These are phyloP conservation scores for Altica lythri DNA, from an alignment of 2,888 invertebrate genomes.

Conservation along the genomic window DNA sequence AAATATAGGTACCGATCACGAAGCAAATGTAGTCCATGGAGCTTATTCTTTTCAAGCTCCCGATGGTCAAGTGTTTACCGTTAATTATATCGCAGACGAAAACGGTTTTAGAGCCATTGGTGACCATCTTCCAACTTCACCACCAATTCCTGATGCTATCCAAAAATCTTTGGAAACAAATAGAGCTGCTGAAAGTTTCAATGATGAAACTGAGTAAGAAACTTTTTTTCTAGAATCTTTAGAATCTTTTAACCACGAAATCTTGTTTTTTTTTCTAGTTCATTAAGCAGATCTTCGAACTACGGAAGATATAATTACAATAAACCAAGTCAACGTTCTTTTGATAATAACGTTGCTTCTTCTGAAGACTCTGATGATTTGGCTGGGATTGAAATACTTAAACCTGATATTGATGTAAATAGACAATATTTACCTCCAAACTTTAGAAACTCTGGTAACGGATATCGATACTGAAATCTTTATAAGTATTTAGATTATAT, in stretches of 20 bases:
- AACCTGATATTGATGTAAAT: not conserved
- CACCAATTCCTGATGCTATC: slow-evolving; percentile 34
- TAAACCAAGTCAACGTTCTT: not conserved
- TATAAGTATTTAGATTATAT: no score
- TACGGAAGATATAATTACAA: not conserved
- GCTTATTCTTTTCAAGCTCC: slow-evolving; percentile 59
- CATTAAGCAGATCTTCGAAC: not conserved
- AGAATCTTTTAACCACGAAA: not conserved
- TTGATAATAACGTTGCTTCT: not conserved
- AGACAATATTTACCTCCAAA: slow-evolving; percentile 9
- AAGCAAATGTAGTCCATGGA: slow-evolving; percentile 61
- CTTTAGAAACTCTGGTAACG: not conserved
- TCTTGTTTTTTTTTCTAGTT: not conserved
- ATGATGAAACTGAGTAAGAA: not conserved
- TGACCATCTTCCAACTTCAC: slow-evolving; percentile 37
- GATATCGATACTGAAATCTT: slow-evolving; percentile 17
- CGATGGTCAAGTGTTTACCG: slow-evolving; percentile 58
- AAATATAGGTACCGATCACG: slow-evolving; percentile 67
- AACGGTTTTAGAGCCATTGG: slow-evolving; percentile 54
- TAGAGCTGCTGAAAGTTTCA: slow-evolving; percentile 12
- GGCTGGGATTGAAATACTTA: slow-evolving; percentile 9
- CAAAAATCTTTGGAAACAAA: slow-evolving; percentile 27
- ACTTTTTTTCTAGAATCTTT: not conserved
- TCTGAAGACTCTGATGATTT: slow-evolving; percentile 7
- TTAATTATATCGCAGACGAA: slow-evolving; percentile 63